phyloP scores from a whole-genome alignment of 2,888 invertebrate species.

The Drosophila recens region DNA sequence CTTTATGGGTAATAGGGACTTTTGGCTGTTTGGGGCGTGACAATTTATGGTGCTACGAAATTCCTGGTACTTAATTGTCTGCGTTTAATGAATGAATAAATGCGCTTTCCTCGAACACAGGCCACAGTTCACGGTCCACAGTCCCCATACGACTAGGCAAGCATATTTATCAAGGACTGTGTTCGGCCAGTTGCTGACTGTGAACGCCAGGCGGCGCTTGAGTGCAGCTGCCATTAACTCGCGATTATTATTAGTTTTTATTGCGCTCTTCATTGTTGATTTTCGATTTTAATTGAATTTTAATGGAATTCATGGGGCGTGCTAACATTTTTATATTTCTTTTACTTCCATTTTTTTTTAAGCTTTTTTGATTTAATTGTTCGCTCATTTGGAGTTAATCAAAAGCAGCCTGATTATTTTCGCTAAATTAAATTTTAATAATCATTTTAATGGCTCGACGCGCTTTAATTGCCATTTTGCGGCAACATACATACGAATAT shows the following conservation, averaged over 20 bases:
- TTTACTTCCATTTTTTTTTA: conserved; percentile 11
- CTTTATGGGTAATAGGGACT: background rate
- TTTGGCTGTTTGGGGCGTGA: conserved; percentile 15
- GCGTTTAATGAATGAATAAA: conserved; percentile 82
- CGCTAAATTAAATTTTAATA: conserved; percentile 79
- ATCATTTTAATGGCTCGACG: conserved; percentile 65
- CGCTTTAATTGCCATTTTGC: conserved; percentile 50
- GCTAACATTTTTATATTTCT: conserved; percentile 21
- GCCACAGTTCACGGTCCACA: background rate
- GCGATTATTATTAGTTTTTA: conserved; percentile 79
- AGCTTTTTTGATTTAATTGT: conserved; percentile 49
- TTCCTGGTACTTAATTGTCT: conserved; percentile 82
- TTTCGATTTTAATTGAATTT: conserved; percentile 76
- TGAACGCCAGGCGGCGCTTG: conserved; percentile 37
- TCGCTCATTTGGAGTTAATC: conserved; percentile 64
- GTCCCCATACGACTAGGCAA: conserved; percentile 3
- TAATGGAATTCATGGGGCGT: conserved; percentile 75
- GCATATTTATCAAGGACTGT: conserved; percentile 46
- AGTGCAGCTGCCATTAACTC: conserved; percentile 52
- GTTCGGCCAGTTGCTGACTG: conserved; percentile 17
- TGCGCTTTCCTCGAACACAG: conserved; percentile 44
- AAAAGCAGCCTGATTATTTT: conserved; percentile 69
- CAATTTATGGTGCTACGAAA: conserved; percentile 79
- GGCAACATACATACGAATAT: conserved; percentile 23
- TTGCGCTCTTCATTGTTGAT: conserved; percentile 54